Evolutionary conservation across 2,797 vertebrate species (phyloP), one percentile per base, ranked within the genome.

Genomic region (Pipistrellus pipistrellus): DNA sequence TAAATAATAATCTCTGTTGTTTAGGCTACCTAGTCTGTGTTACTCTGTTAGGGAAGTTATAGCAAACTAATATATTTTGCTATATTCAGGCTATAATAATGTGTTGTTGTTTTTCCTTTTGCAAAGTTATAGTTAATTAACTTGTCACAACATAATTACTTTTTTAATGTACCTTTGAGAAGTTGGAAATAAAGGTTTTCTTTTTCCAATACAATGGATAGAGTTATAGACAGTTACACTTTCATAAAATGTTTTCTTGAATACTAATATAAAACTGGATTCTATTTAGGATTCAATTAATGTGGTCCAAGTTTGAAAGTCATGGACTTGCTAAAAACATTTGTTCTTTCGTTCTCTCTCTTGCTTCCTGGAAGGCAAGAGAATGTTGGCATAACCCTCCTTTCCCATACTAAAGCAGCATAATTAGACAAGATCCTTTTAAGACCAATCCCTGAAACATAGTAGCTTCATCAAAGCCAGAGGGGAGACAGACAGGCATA

Each of bases 51-150:
- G 13, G n/a, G 17, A 6, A 78, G 18, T 32, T 72, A 46, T 44
- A 66, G 13, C 3, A 86, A 88, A 93, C 44, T 46, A 68, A 80
- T 55, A 32, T 85, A 72, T 41, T 72, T 83, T 78, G 15, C 38
- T 53, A 69, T 59, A 30, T 88, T 80, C 48, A 41, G 68, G n/a
- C 83, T 68, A 17, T 38, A 32, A 32, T 82, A 57, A 80, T 41
- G 72, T 51, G 30, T 20, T 75, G 17, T 8, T 57, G 13, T 71
- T 66, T 80, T 88, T 76, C 73, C 21, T 13, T 53, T 68, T 66
- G 59, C 6, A 66, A 68, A 73, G 64, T 80, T 35, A 53, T 1
- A 41, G 83, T 93, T 80, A 88, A 78, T 93, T 84, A 88, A 78
- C 13, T 78, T 51, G 51, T 18, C 55, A 73, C 7, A 27, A n/a